These are phyloP conservation scores for Artemia sp. DNA, from an alignment of 2,888 invertebrate species.

Conservation along the genomic window DNA sequence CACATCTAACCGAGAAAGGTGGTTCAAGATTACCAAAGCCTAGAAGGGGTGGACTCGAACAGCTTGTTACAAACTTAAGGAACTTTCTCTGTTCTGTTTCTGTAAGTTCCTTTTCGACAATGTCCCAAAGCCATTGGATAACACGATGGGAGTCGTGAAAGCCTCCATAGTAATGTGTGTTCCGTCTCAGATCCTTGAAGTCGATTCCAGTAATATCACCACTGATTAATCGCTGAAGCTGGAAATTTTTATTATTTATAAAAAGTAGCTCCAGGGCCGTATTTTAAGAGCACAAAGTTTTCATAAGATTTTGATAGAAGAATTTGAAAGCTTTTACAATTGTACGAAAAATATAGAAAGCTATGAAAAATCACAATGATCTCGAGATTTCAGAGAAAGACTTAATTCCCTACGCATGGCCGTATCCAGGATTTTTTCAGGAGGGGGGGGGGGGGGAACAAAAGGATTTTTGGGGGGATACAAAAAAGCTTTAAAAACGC, in stretches of 20 bases:
- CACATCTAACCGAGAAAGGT: constrained; percentile 93
- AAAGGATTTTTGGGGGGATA: no score
- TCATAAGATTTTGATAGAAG: no score
- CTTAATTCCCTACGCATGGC: no score
- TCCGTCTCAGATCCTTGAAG: constrained; percentile 61
- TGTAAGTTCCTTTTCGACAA: constrained; percentile 81
- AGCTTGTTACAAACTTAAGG: constrained; percentile 87
- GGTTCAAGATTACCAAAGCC: constrained; percentile 94
- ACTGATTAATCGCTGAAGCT: constrained; percentile 82
- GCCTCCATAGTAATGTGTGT: constrained; percentile 98
- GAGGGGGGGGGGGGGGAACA: no score
- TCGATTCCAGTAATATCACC: constrained; percentile 89
- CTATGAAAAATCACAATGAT: no score
- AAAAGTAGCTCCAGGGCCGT: no score
- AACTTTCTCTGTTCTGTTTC: constrained; percentile 82
- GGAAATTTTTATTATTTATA: constrained; percentile 24
- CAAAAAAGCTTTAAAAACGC: no score
- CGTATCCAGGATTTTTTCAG: no score
- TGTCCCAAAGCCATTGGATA: constrained; percentile 97
- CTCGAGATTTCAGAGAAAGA: no score
- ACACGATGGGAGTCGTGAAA: constrained; percentile 96
- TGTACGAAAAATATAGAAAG: no score
- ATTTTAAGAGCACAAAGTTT: no score
- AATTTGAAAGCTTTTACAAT: no score
- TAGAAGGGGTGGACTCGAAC: constrained; percentile 86